Conservation (phyloP, 2,888 invertebrate species). For the Drosophila paranaensis region DNA sequence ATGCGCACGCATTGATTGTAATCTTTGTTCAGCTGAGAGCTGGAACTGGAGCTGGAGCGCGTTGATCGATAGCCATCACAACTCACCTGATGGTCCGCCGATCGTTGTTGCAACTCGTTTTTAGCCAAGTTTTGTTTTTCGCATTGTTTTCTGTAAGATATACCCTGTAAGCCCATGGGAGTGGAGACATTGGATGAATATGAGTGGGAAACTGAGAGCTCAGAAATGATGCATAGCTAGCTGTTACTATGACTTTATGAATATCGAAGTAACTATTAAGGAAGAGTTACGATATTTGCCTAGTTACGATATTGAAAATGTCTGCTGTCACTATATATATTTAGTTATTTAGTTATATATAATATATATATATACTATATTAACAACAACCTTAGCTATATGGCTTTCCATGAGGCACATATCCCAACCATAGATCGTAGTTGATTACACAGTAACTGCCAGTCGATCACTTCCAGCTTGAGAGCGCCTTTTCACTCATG, state of each 20-base stretch:
- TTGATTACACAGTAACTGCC: not conserved
- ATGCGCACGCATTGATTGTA: conserved; percentile 62
- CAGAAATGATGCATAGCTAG: no score
- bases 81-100: conserved; percentile 62
- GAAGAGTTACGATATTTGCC: no score
- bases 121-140: conserved; percentile 5
- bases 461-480: not conserved
- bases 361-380: not conserved
- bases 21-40: conserved; percentile 42
- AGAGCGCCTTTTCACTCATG: conserved; percentile 1
- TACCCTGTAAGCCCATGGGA: conserved; percentile 9
- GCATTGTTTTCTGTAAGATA: conserved; percentile 21
- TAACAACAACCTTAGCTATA: not conserved
- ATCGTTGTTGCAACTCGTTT: conserved; percentile 66
- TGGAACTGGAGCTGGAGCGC: conserved; percentile 32
- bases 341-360: not conserved
- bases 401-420: not conserved
- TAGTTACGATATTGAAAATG: no score
- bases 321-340: not conserved
- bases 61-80: conserved; percentile 79
- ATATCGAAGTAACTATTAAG: not conserved
- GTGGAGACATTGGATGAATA: not conserved
- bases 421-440: not conserved
- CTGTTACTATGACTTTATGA: no score
- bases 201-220: not conserved